These are phyloP conservation scores for Drosophila hydei DNA, from an alignment of 1,140 invertebrate species.

Conservation along the genomic window DNA sequence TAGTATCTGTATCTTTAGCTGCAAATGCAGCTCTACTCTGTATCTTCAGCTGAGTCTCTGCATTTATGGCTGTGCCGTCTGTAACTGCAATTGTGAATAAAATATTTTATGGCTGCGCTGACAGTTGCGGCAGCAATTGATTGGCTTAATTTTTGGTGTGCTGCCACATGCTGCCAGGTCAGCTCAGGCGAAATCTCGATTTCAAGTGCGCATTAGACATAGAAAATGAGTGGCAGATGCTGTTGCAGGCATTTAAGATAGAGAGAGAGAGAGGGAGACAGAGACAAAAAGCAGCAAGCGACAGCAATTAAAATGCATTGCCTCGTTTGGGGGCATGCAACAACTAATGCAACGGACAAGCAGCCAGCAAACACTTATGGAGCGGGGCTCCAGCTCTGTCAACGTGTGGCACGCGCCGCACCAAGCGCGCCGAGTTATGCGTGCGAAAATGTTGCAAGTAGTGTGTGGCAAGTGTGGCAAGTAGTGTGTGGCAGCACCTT, in stretches of 20 bases:
- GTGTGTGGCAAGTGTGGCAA: constrained; percentile 26
- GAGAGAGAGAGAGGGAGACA: too few species aligned
- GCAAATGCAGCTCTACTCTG: background rate
- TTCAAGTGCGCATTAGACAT: constrained; percentile 41
- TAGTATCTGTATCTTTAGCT: constrained; percentile 22
- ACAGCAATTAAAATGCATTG: constrained; percentile 9
- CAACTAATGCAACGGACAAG: constrained; percentile 15
- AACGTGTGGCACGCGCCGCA: constrained; percentile 33
- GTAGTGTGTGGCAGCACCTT: constrained; percentile 45
- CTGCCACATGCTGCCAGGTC: constrained; percentile 1
- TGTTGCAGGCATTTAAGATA: background rate
- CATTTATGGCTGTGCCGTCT: background rate
- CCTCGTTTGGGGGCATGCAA: constrained; percentile 20
- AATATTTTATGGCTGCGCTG: constrained; percentile 40
- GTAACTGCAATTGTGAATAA: constrained; percentile 26
- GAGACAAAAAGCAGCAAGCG: background rate
- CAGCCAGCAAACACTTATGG: constrained; percentile 43
- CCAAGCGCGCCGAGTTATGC: constrained; percentile 39
- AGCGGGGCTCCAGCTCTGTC: constrained; percentile 24
- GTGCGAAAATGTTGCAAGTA: constrained; percentile 55
- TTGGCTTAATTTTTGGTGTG: constrained; percentile 39
- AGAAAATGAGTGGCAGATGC: constrained; percentile 35
- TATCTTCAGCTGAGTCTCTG: background rate
- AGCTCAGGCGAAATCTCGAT: background rate
- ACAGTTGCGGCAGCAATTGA: constrained; percentile 39